Evolutionary conservation across 2,797 vertebrate species (phyloP).

Genomic region (Trachurus trachurus): DNA sequence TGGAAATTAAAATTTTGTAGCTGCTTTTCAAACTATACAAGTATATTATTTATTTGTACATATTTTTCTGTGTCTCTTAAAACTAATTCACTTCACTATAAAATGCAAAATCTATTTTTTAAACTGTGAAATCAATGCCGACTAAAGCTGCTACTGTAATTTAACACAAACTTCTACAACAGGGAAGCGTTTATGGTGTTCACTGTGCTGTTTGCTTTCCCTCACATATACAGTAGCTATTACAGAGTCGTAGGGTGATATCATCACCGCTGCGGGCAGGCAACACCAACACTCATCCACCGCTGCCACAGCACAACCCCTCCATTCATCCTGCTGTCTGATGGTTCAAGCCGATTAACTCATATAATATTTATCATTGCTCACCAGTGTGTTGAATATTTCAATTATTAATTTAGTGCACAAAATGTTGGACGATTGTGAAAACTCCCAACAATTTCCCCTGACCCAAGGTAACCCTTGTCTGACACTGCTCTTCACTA

Average conservation of each 20-base stretch:
- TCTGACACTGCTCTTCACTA: neutral
- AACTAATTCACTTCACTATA: neutral
- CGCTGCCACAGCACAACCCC: neutral
- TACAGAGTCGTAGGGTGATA: constrained; percentile 6
- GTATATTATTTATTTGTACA: no score
- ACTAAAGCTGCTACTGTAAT: neutral
- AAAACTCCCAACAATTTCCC: neutral
- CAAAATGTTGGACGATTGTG: neutral
- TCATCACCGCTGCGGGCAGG: constrained; percentile 10
- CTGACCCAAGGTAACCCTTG: neutral
- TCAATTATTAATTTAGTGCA: neutral
- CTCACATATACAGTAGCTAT: constrained; percentile 1
- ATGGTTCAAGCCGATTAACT: neutral
- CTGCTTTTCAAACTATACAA: neutral
- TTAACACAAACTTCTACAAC: neutral
- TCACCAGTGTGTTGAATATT: neutral
- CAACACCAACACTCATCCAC: constrained; percentile 15
- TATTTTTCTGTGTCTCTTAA: neutral
- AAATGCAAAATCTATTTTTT: neutral
- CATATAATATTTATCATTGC: neutral
- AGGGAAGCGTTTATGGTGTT: neutral
- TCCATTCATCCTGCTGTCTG: constrained; percentile 7
- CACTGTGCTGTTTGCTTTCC: neutral
- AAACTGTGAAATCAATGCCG: neutral
- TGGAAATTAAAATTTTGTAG: neutral